These are phyloP conservation scores for Cavia porcellus DNA, from an alignment of 2,113 vertebrate species.

Conservation along the genomic window DNA sequence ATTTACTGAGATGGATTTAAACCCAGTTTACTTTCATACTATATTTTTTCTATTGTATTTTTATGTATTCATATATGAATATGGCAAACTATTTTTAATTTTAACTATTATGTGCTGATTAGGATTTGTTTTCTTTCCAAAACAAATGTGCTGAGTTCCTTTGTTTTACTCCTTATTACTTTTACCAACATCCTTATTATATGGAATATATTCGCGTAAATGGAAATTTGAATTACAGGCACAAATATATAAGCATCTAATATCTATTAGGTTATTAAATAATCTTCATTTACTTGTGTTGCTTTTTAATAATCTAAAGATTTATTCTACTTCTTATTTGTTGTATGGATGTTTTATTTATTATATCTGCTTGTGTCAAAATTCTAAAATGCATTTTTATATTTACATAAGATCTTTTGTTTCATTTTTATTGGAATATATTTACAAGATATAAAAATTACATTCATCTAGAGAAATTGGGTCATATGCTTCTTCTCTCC, in stretches of 20 bases:
- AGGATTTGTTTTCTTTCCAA: too few relatives aligned
- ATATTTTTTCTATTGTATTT: background rate
- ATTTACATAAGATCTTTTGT: background rate
- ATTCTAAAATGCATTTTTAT: background rate
- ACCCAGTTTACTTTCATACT: background rate
- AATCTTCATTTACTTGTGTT: background rate
- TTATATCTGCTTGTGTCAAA: background rate
- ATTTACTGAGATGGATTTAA: conserved; percentile 17
- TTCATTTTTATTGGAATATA: background rate
- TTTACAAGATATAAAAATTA: background rate
- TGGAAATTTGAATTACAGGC: background rate
- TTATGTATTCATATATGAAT: background rate
- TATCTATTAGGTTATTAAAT: background rate
- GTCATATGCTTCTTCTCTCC: background rate
- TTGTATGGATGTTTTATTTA: background rate
- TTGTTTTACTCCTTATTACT: background rate
- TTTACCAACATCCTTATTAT: background rate
- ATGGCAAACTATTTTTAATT: background rate
- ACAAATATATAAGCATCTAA: background rate
- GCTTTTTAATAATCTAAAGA: background rate
- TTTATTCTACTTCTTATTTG: background rate
- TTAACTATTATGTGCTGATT: background rate
- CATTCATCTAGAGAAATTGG: background rate
- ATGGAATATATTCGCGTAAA: background rate
- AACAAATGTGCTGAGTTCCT: background rate